These are phyloP conservation scores for Sylvicola cinctus DNA, from an alignment of 2,888 invertebrate genomes.

Conservation along the genomic window DNA sequence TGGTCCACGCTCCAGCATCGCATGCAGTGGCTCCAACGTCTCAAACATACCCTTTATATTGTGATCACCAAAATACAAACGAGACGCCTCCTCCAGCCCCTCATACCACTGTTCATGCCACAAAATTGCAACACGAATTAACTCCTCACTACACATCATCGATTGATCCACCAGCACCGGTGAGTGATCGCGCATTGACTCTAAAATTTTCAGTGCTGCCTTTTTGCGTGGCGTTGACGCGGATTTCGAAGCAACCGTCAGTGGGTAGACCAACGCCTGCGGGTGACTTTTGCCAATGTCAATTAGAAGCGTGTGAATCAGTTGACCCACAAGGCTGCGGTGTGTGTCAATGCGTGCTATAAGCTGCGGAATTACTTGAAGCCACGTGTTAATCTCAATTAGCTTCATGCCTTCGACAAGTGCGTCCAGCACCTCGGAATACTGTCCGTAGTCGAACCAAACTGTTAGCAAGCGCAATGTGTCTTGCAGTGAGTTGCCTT, in stretches of 20 bases:
- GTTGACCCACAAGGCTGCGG: slow-evolving; percentile 63
- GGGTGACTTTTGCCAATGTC: slow-evolving; percentile 97
- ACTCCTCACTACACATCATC: slow-evolving; percentile 87
- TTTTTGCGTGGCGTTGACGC: slow-evolving; percentile 63
- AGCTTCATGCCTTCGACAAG: slow-evolving; percentile 78
- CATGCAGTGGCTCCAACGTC: slow-evolving; percentile 83
- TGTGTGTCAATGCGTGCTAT: slow-evolving; percentile 96
- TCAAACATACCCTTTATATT: slow-evolving; percentile 95
- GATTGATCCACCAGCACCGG: slow-evolving; percentile 85
- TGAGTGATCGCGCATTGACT: slow-evolving; percentile 90
- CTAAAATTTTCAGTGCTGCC: slow-evolving; percentile 86
- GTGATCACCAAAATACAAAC: slow-evolving; percentile 87
- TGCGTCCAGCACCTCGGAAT: slow-evolving; percentile 83
- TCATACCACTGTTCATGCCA: slow-evolving; percentile 99
- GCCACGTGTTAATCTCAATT: slow-evolving; percentile 95
- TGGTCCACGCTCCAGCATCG: slow-evolving; percentile 83
- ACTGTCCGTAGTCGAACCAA: slow-evolving; percentile 97
- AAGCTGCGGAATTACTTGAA: slow-evolving; percentile 96
- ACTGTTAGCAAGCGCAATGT: slow-evolving; percentile 84
- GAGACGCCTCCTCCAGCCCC: slow-evolving; percentile 83
- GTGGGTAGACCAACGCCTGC: slow-evolving; percentile 89
- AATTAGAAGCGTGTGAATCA: slow-evolving; percentile 82
- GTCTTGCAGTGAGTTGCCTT: slow-evolving; percentile 87
- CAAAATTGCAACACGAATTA: slow-evolving; percentile 91
- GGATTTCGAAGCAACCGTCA: slow-evolving; percentile 94